Base-by-base conservation (phyloP, 2,113 vertebrate genomes). In the Octodon degus region DNA sequence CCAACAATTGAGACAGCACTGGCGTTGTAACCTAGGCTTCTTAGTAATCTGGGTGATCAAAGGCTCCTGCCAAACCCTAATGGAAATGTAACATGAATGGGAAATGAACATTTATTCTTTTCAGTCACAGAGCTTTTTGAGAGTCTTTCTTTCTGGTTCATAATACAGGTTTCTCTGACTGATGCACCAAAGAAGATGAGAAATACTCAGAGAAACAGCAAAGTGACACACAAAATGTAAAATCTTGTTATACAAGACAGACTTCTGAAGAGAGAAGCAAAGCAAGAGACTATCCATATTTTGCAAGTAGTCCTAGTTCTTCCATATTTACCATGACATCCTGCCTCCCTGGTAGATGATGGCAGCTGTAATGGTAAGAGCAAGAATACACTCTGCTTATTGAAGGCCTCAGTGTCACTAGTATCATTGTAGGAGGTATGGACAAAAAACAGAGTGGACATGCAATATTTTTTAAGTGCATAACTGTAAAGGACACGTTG, bases 41-140 rank as follows among this genome's bases (percentile, higher is more conserved):
- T 67, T 30, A 87, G 7, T 91, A 50, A 91, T 74, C 93, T 32
- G 25, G 19, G 16, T 67, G 27, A 60, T 25, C 24, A 62, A 76
- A 40, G 65, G 10, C 22, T 11, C 10, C 25, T 40, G 37, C 43
- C 90, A 92, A 43, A 16, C 65, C 47, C 4, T 40, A 37, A 58
- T 19, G 19, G 43, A 90, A 53, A 80, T 17, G 47, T 2, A 86
- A 53, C 12, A 30, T 19, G 32, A 89, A 65, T 14, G 34, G 91
- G n/a, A 91, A 89, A 76, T 43, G 83, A 58, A 67, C 14, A 43
- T 47, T n/a, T 79, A 53, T 82, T 72, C 7, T 83, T 81, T 58
- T 58, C n/a, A 72, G n/a, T 86, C 70, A 70, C 0, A 55, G 63
- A 74, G 37, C 81, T 37, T 72, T 77, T 53, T 43, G 19, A 91